Evolutionary conservation across 2,888 invertebrate species (phyloP).

Genomic region (Hesperia comma): DNA sequence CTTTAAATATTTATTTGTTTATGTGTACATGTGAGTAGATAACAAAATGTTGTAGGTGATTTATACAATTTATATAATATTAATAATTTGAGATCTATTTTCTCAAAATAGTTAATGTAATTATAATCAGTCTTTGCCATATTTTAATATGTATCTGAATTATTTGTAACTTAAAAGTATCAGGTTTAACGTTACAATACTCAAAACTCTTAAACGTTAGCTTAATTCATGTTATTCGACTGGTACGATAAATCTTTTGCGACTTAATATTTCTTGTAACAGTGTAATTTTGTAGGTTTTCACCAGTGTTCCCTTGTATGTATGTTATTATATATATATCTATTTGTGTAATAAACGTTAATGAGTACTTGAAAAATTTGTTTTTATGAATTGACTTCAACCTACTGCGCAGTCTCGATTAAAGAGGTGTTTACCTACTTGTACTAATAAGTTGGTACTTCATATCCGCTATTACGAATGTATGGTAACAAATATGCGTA

Average conservation of each 20-base stretch:
- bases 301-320: slow-evolving; percentile 72
- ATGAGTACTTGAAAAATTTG: slow-evolving; percentile 52
- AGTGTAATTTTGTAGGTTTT: slow-evolving; percentile 74
- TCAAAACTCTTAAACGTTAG: slow-evolving; percentile 16
- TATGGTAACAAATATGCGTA: too few species aligned
- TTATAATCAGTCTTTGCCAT: slow-evolving; percentile 19
- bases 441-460: too few species aligned
- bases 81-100: slow-evolving; percentile 13
- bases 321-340: slow-evolving; percentile 61
- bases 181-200: slow-evolving; percentile 6
- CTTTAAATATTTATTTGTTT: slow-evolving; percentile 35
- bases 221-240: slow-evolving; percentile 25
- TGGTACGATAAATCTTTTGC: slow-evolving; percentile 52
- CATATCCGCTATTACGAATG: too few species aligned
- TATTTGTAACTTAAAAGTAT: slow-evolving; percentile 21
- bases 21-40: slow-evolving; percentile 15
- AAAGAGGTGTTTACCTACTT: too few species aligned
- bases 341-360: slow-evolving; percentile 76
- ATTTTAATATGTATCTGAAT: slow-evolving; percentile 19
- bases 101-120: slow-evolving; percentile 5
- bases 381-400: slow-evolving; percentile 40
- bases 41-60: slow-evolving; percentile 12
- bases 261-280: slow-evolving; percentile 66
- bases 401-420: too few species aligned
- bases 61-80: slow-evolving; percentile 3